A percentile compares a stretch with the other conserved stretches of the same genome.
Conservation (phyloP, 2,888 invertebrate genomes). For the Drosophila tripunctata region DNA sequence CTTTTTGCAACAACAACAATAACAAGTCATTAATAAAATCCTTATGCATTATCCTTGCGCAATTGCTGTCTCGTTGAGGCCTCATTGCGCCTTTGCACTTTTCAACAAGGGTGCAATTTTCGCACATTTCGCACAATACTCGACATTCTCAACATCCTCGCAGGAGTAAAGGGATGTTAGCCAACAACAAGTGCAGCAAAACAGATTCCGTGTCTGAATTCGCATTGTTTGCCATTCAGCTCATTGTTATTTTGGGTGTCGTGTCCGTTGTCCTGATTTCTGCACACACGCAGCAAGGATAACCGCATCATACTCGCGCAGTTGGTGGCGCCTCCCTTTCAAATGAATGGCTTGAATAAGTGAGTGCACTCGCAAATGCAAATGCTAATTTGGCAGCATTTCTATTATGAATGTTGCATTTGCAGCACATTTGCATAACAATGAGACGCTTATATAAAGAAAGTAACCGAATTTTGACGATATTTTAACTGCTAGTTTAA, state of each 20-base stretch:
- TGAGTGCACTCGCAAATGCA: constrained; percentile 36
- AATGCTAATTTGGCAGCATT: constrained; percentile 33
- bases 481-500: not conserved
- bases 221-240: constrained; percentile 40
- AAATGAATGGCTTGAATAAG: constrained; percentile 21
- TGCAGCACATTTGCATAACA: constrained; percentile 40
- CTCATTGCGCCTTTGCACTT: constrained; percentile 45
- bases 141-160: constrained; percentile 16
- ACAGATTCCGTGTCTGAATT: constrained; percentile 20
- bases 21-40: constrained; percentile 50
- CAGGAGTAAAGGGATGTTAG: constrained; percentile 1
- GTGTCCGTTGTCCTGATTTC: constrained; percentile 36
- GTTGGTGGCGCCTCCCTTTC: not conserved
- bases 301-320: constrained; percentile 21
- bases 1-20: constrained; percentile 5
- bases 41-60: constrained; percentile 57
- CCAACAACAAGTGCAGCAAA: constrained; percentile 53
- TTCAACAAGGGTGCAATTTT: constrained; percentile 57
- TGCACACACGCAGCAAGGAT: constrained; percentile 30
- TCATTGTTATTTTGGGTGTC: constrained; percentile 41
- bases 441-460: constrained; percentile 1
- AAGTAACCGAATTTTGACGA: not conserved
- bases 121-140: constrained; percentile 35
- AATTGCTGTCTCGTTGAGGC: constrained; percentile 53
- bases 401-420: constrained; percentile 19